phyloP scores from a whole-genome alignment of 2,797 vertebrate genomes.

The Sebastes melanostomus region DNA sequence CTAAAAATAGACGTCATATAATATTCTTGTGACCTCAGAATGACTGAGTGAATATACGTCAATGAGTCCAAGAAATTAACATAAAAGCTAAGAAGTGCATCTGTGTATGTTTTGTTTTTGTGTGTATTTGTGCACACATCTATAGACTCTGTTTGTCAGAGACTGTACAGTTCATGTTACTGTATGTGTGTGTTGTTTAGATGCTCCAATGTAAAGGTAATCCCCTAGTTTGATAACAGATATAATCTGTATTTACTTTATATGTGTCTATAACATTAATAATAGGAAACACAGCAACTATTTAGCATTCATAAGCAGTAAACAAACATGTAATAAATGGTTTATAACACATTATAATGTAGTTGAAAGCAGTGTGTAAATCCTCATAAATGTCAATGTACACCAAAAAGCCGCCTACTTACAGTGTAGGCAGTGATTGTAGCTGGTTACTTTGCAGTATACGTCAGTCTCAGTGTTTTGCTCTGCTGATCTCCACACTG shows the following conservation, averaged over 20 bases:
- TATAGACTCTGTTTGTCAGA: neutral
- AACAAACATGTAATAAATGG: neutral
- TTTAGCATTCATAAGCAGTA: neutral
- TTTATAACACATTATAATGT: neutral
- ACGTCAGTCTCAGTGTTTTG: neutral
- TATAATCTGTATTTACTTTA: neutral
- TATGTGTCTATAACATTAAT: neutral
- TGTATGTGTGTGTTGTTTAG: neutral
- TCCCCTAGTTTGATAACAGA: neutral
- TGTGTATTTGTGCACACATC: neutral
- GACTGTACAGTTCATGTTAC: neutral
- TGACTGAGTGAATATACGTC: neutral
- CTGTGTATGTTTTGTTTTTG: neutral
- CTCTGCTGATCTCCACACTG: neutral
- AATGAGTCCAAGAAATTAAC: neutral
- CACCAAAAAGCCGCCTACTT: neutral
- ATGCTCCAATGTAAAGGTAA: neutral
- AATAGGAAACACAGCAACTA: neutral
- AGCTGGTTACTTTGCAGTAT: neutral
- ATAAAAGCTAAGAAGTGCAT: neutral
- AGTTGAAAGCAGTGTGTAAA: neutral
- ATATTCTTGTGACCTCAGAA: neutral
- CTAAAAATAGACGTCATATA: slow-evolving; percentile 21
- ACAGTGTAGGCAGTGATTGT: too few relatives aligned
- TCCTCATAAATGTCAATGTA: neutral